Evolutionary conservation across 2,888 invertebrate species (phyloP), one percentile per base, ranked within the genome.

Genomic region (Rotaria magnacalcarata): DNA sequence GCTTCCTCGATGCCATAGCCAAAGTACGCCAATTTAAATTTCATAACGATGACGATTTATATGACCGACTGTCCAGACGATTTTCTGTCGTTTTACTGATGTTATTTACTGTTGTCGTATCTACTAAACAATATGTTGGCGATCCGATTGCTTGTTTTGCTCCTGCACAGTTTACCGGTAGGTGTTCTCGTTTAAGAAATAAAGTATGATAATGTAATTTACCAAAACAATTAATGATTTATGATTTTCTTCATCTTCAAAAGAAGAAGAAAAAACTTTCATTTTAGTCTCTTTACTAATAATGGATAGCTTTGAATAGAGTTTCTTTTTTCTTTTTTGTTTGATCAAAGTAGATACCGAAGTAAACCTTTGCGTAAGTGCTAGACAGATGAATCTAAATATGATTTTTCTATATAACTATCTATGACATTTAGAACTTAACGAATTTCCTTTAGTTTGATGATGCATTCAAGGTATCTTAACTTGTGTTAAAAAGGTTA

Each of bases 71-170:
- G 19, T 87, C 85, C 58, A 67, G 87, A 58, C 47, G 87, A 41
- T 86, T 86, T 34, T 85, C 87, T 8, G 85, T 86, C 47, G 84
- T 87, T 75, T 74, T 87, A 60, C 85, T 87, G 21, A 84, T 87
- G 52, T 74, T 86, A 34, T 87, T 87, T 75, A 87, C 87, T 56
- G 85, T 87, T 84, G 85, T 87, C 52, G 87, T 87, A 56, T 86
- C 85, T 84, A 75, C 86, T 3, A 87, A 87, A 85, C 87, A 87
- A 85, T 87, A 87, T 74, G 87, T 87, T 27, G 87, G 87, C 41
- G 87, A 87, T 67, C 87, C 54, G n/a, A 85, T 58, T 41, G 58
- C 58, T 43, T 85, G 58, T 85, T 87, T 85, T 85, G 80, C 75
- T 56, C 87, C 87, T 41, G 87, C 87, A 43, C 85, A 87, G 74